Conservation (phyloP, 2,113 vertebrate genomes). For the Antigone vipio region DNA sequence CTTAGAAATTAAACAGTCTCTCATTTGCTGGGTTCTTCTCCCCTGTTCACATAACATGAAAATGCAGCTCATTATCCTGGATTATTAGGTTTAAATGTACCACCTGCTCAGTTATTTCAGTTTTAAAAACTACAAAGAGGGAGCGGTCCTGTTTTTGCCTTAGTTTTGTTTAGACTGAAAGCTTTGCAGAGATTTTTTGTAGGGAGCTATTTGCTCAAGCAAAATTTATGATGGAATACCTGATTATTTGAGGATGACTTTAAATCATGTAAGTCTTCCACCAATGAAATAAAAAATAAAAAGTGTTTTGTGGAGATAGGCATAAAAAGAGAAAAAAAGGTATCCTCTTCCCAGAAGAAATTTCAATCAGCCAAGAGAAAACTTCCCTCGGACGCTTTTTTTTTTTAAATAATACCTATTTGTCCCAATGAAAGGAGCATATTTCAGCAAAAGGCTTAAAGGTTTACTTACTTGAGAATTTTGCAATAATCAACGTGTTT, state of each 20-base stretch:
- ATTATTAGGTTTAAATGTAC: background rate
- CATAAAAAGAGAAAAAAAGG: background rate
- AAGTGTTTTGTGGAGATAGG: background rate
- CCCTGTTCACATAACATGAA: background rate
- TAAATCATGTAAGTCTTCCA: background rate
- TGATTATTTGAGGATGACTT: background rate
- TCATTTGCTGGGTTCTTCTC: background rate
- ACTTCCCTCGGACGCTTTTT: accelerated
- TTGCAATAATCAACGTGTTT: accelerated
- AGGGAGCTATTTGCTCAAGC: background rate
- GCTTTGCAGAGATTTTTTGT: background rate
- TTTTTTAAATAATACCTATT: background rate
- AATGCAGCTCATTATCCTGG: background rate
- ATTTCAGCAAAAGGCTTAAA: background rate
- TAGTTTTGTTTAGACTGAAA: background rate
- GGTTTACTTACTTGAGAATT: background rate
- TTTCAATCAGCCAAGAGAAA: background rate
- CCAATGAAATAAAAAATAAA: background rate
- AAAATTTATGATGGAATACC: background rate
- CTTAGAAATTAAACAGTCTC: background rate
- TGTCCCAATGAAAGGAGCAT: background rate
- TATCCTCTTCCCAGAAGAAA: background rate
- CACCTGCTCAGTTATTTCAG: background rate
- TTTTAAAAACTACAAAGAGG: background rate
- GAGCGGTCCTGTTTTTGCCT: background rate